Conservation (phyloP, 2,113 vertebrate species). For the Sapayoa aenigma region DNA sequence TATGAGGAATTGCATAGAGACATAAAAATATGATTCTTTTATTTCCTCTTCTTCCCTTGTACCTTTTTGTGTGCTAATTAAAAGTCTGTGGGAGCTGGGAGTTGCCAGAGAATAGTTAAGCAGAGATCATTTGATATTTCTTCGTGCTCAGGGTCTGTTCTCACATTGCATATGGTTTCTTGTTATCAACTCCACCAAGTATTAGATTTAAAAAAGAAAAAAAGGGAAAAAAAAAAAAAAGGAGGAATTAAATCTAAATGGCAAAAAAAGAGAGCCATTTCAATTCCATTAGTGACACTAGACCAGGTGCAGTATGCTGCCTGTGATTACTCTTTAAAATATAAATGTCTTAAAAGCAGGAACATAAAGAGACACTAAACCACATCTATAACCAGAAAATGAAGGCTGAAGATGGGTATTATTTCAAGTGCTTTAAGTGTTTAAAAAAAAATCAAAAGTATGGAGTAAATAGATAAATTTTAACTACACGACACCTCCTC, state of each 20-base stretch:
- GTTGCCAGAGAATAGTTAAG: neutral
- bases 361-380: neutral
- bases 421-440: neutral
- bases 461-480: neutral
- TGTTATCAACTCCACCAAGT: neutral
- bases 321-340: neutral
- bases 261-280: neutral
- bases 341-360: slow-evolving; percentile 14
- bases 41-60: neutral
- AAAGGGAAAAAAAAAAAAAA: neutral
- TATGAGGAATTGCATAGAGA: neutral
- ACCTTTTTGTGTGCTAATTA: neutral
- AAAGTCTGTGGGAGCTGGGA: neutral
- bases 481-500: neutral
- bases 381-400: neutral
- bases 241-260: neutral
- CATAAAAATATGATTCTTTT: neutral
- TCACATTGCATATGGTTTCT: neutral
- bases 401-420: neutral
- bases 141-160: neutral
- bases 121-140: neutral
- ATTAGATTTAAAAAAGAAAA: neutral
- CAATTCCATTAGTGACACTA: neutral
- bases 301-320: neutral
- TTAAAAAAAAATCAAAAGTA: neutral